Evolutionary conservation across 2,797 vertebrate species (phyloP).

Genomic region (Salarias fasciatus): DNA sequence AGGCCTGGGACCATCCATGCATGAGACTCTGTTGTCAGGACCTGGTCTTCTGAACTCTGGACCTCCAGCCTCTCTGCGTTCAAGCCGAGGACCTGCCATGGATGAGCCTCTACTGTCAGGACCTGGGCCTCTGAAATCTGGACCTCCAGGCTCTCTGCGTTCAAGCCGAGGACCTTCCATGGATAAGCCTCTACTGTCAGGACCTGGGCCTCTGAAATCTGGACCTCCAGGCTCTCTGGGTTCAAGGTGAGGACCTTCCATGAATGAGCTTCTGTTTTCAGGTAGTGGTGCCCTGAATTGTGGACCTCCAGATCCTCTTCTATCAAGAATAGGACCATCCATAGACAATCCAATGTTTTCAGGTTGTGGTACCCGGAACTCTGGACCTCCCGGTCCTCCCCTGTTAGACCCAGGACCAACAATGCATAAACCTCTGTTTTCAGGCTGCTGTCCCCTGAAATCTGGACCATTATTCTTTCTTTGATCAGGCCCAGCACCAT

Average conservation of each 20-base stretch:
- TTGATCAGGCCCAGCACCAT: no score
- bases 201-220: no score
- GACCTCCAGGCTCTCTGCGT: constrained; percentile 7
- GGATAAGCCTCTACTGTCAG: no score
- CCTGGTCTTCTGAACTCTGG: constrained; percentile 26
- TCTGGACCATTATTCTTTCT: constrained; percentile 1
- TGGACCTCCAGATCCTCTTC: neutral
- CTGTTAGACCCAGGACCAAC: neutral
- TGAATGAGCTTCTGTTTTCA: constrained; percentile 22
- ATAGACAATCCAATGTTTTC: neutral
- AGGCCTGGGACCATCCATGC: neutral
- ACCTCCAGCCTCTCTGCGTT: constrained; percentile 10
- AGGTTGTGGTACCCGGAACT: constrained; percentile 2
- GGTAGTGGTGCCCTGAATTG: constrained; percentile 27
- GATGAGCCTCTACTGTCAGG: constrained; percentile 14
- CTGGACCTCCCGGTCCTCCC: neutral
- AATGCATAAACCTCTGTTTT: constrained; percentile 1
- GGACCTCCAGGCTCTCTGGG: neutral
- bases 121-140: constrained; percentile 9
- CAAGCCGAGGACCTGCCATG: constrained; percentile 7
- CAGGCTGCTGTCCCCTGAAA: constrained; percentile 5
- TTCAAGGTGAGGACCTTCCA: constrained; percentile 8
- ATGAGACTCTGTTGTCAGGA: constrained; percentile 5
- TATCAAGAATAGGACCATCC: constrained; percentile 1
- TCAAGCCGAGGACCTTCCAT: constrained; percentile 10